Evolutionary conservation across 2,888 invertebrate species (phyloP).

Genomic region (Portevinia maculata): DNA sequence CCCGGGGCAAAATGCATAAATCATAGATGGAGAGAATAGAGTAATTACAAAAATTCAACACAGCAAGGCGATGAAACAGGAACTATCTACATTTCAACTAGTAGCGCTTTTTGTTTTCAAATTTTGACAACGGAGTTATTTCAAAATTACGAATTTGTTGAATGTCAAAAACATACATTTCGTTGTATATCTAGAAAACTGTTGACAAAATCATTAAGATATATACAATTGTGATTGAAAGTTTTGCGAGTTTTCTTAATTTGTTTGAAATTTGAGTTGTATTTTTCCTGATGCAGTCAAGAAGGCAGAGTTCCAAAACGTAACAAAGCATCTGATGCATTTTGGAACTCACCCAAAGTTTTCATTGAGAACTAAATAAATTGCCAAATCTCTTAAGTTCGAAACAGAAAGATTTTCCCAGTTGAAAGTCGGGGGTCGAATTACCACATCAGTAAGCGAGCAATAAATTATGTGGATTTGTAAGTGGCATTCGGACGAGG

Average conservation of each 20-base stretch:
- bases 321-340: no score
- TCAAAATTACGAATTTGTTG: constrained; percentile 65
- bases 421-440: no score
- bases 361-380: no score
- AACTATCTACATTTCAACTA: constrained; percentile 51
- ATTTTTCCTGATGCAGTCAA: no score
- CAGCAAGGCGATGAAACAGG: constrained; percentile 27
- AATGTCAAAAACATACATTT: constrained; percentile 69
- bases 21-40: constrained; percentile 10
- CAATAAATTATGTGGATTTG: no score
- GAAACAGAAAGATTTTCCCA: no score
- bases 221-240: constrained; percentile 54
- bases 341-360: no score
- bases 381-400: no score
- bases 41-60: constrained; percentile 22
- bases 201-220: constrained; percentile 37
- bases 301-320: no score
- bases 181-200: constrained; percentile 64
- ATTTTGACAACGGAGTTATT: constrained; percentile 41
- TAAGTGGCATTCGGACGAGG: no score
- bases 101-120: constrained; percentile 24
- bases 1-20: constrained; percentile 26
- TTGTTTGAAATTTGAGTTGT: no score
- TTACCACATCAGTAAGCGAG: no score
- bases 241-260: not conserved